A percentile compares a stretch with the other conserved stretches of the same genome.
Conservation (phyloP, 2,888 invertebrate genomes). For the Anthoptus insignis region DNA sequence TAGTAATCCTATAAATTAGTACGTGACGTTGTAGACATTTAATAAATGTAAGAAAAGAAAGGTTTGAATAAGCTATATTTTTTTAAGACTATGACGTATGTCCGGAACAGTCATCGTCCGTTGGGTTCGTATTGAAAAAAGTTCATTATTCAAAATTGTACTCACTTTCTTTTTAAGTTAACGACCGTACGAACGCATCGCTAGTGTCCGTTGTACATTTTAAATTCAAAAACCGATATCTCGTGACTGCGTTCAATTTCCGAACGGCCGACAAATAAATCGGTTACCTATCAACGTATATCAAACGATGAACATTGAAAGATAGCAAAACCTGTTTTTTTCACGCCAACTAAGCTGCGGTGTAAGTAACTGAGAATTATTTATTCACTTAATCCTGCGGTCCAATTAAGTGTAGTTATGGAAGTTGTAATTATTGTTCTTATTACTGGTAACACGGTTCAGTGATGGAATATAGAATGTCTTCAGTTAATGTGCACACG, state of each 20-base stretch:
- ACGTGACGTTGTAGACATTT: constrained; percentile 27
- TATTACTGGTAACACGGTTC: constrained; percentile 69
- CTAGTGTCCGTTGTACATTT: constrained; percentile 47
- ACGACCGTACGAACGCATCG: constrained; percentile 41
- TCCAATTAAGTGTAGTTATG: constrained; percentile 77
- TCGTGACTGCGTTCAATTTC: constrained; percentile 59
- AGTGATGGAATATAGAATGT: constrained; percentile 60
- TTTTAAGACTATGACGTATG: constrained; percentile 31
- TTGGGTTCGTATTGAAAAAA: constrained; percentile 22
- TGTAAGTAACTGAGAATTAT: constrained; percentile 64
- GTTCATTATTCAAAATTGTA: constrained; percentile 36
- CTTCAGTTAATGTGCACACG: constrained; percentile 32
- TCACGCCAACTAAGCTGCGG: constrained; percentile 62
- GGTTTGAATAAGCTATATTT: constrained; percentile 33
- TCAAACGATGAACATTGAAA: constrained; percentile 56
- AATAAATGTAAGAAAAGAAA: constrained; percentile 34
- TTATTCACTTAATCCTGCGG: constrained; percentile 72
- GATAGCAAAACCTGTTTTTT: constrained; percentile 57
- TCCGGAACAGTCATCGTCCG: constrained; percentile 13
- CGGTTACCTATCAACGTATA: constrained; percentile 67
- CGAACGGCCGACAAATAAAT: constrained; percentile 62
- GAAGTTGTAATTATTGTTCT: constrained; percentile 70
- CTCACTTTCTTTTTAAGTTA: constrained; percentile 36
- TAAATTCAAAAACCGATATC: constrained; percentile 50
- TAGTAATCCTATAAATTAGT: constrained; percentile 34